Evolutionary conservation across 2,888 invertebrate species (phyloP).

Genomic region (Tiliacea aurago): DNA sequence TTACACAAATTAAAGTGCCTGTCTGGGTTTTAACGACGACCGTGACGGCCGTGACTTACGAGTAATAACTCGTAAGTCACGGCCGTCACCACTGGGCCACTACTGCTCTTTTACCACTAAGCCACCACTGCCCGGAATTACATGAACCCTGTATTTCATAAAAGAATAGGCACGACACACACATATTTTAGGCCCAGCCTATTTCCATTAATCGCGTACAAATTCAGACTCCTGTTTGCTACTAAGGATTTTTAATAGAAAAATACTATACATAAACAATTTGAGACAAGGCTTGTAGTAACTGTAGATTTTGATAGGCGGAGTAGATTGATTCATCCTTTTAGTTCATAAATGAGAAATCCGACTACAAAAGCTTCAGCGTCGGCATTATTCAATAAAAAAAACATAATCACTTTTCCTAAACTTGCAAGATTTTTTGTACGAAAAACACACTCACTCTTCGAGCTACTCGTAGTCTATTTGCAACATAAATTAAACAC

Average conservation of each 20-base stretch:
- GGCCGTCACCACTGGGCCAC: no score
- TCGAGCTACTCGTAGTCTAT: slow-evolving; percentile 56
- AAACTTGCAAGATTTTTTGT: slow-evolving; percentile 11
- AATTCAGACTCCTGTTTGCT: fast-evolving
- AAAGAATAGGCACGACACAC: neutral
- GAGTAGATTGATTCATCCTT: slow-evolving; percentile 23
- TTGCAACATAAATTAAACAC: slow-evolving; percentile 60
- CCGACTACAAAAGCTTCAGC: slow-evolving; percentile 1
- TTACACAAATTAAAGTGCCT: no score
- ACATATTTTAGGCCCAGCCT: no score
- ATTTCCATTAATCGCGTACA: neutral
- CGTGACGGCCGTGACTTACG: no score
- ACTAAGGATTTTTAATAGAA: neutral
- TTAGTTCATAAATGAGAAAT: slow-evolving; percentile 17
- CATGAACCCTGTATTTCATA: neutral
- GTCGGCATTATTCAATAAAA: neutral
- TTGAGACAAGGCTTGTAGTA: neutral
- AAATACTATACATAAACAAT: neutral
- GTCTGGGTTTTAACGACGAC: no score
- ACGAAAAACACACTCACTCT: slow-evolving; percentile 11
- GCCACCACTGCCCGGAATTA: neutral
- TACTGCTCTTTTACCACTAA: no score
- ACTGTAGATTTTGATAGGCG: neutral
- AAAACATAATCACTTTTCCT: slow-evolving; percentile 13
- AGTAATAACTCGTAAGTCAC: no score